Conservation (phyloP, 1,140 invertebrate genomes). For the Phocides pigmalion region DNA sequence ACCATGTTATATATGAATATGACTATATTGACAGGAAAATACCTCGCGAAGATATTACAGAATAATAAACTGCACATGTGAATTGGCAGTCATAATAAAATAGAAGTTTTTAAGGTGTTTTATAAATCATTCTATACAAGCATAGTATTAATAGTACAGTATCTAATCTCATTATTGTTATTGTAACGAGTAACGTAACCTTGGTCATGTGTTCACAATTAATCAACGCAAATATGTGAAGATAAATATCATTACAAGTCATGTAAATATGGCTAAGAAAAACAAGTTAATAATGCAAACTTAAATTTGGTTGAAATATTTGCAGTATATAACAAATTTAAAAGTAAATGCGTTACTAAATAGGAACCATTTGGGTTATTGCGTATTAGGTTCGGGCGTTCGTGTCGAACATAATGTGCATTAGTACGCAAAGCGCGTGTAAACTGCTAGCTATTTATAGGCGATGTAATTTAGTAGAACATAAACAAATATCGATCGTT, state of each 20-base stretch:
- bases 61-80: not conserved
- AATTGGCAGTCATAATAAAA: no score
- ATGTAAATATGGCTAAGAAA: no score
- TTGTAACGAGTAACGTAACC: no score
- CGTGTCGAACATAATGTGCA: slow-evolving; percentile 22
- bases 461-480: slow-evolving; percentile 50
- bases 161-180: no score
- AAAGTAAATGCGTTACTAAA: slow-evolving; percentile 10
- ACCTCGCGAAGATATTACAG: not conserved
- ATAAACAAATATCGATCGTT: slow-evolving; percentile 74
- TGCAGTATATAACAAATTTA: slow-evolving; percentile 6
- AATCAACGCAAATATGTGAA: no score
- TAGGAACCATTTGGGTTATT: not conserved
- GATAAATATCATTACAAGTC: no score
- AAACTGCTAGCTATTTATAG: slow-evolving; percentile 42
- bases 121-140: no score
- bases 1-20: not conserved
- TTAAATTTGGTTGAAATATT: no score
- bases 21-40: not conserved
- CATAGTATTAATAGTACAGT: no score
- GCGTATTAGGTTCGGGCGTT: slow-evolving; percentile 14
- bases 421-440: slow-evolving; percentile 26
- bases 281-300: no score
- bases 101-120: no score
- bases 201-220: no score